Evolutionary conservation across 2,797 vertebrate species (phyloP).

Genomic region (Glossophaga mutica): DNA sequence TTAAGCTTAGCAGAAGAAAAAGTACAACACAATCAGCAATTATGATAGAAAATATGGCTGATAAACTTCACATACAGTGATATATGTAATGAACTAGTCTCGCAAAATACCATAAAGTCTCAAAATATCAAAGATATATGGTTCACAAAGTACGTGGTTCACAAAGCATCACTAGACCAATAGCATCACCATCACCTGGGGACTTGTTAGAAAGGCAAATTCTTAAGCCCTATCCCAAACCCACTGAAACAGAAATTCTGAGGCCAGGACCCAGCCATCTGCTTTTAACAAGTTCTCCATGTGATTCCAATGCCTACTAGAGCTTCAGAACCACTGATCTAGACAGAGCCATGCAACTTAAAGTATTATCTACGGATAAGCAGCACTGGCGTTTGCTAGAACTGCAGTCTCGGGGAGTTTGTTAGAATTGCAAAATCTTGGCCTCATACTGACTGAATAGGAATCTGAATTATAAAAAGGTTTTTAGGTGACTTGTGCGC

Average conservation of each 20-base stretch:
- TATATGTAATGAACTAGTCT: not conserved
- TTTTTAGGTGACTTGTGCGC: not conserved
- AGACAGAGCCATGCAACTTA: not conserved
- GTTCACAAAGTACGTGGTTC: not conserved
- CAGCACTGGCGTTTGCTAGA: not conserved
- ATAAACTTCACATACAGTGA: not conserved
- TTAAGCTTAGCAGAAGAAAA: slow-evolving; percentile 30
- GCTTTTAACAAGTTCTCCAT: not conserved
- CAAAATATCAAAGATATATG: not conserved
- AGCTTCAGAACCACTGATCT: not conserved
- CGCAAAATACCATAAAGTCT: not conserved
- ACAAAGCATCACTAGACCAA: not conserved
- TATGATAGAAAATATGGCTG: not conserved
- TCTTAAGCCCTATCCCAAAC: not conserved
- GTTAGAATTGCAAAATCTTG: not conserved
- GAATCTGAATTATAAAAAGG: not conserved
- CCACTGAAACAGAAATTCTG: not conserved
- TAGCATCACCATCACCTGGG: not conserved
- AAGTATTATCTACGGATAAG: not conserved
- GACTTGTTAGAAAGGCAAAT: slow-evolving; percentile 4
- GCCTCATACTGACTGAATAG: not conserved
- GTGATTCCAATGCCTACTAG: not conserved
- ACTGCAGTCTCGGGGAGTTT: not conserved
- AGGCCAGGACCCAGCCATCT: not conserved
- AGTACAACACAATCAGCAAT: not conserved